Percentiles rank a stretch among this genome's conserved stretches.
These are phyloP conservation scores for Cryptosula pallasiana DNA, from an alignment of 2,888 invertebrate species.

Conservation along the genomic window DNA sequence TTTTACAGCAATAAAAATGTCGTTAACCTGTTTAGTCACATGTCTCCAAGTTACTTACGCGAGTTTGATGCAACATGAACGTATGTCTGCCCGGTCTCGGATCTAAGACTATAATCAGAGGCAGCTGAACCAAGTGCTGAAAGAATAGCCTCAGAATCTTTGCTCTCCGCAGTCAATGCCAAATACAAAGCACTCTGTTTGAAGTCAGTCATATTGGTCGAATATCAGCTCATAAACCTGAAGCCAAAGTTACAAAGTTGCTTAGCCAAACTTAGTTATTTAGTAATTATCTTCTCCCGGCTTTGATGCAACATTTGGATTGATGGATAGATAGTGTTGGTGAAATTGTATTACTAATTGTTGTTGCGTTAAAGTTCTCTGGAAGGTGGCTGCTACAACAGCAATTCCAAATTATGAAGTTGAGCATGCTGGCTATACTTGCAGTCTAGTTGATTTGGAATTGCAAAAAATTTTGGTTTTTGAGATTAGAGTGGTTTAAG, in stretches of 20 bases:
- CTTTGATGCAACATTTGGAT: too few species aligned
- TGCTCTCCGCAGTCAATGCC: background rate
- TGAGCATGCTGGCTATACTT: too few species aligned
- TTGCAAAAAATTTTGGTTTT: too few species aligned
- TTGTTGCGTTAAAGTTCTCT: too few species aligned
- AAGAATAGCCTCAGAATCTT: background rate
- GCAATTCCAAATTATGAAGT: too few species aligned
- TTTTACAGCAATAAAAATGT: background rate
- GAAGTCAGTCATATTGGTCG: background rate
- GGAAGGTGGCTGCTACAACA: too few species aligned
- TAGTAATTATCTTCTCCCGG: too few species aligned
- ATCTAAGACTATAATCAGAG: background rate
- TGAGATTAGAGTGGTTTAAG: too few species aligned
- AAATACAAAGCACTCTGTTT: background rate
- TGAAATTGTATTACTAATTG: too few species aligned
- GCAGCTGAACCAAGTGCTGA: slow-evolving; percentile 8
- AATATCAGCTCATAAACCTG: background rate
- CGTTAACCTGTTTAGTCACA: background rate
- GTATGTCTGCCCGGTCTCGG: background rate
- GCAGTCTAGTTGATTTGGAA: too few species aligned
- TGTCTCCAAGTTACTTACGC: background rate
- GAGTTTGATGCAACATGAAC: background rate
- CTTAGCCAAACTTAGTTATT: too few species aligned
- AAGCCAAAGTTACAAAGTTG: background rate
- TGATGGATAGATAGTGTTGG: too few species aligned